These are phyloP conservation scores for Capromys pilorides DNA, from an alignment of 2,797 vertebrate species.

Conservation along the genomic window DNA sequence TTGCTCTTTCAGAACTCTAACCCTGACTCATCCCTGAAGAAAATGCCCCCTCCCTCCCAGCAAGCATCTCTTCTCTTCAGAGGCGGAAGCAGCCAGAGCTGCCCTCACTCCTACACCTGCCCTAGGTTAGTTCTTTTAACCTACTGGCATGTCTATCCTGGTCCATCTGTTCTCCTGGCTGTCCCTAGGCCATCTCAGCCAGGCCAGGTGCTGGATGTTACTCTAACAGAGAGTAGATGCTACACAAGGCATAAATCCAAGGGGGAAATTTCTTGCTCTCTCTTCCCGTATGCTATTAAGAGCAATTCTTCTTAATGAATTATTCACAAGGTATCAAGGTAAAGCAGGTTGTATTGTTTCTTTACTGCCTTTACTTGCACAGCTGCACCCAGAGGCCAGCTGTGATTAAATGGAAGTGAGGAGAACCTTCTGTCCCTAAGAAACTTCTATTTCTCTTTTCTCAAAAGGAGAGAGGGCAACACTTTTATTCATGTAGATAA, in stretches of 20 bases:
- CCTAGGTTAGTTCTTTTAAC: not conserved
- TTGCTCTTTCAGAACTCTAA: not conserved
- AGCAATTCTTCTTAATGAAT: constrained; percentile 13
- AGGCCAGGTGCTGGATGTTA: not conserved
- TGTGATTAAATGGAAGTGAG: not conserved
- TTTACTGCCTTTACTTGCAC: not conserved
- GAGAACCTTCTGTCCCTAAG: not conserved
- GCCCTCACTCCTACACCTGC: not conserved
- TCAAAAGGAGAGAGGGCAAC: not conserved
- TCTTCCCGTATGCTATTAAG: not conserved
- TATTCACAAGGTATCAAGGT: not conserved
- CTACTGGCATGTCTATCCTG: not conserved
- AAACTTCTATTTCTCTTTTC: not conserved
- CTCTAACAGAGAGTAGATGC: not conserved
- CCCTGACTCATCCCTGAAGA: not conserved
- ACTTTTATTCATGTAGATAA: not conserved
- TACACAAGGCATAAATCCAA: not conserved
- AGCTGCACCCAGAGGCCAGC: not conserved
- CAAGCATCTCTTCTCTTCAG: not conserved
- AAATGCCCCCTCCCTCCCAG: not conserved
- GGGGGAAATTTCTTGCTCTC: not conserved
- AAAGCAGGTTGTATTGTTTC: not conserved
- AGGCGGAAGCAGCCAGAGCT: not conserved
- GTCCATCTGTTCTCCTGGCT: not conserved
- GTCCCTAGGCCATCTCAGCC: not conserved